A percentile compares a stretch with the other conserved stretches of the same genome.
Conservation (phyloP, 2,797 vertebrate species). For the Alca torda region DNA sequence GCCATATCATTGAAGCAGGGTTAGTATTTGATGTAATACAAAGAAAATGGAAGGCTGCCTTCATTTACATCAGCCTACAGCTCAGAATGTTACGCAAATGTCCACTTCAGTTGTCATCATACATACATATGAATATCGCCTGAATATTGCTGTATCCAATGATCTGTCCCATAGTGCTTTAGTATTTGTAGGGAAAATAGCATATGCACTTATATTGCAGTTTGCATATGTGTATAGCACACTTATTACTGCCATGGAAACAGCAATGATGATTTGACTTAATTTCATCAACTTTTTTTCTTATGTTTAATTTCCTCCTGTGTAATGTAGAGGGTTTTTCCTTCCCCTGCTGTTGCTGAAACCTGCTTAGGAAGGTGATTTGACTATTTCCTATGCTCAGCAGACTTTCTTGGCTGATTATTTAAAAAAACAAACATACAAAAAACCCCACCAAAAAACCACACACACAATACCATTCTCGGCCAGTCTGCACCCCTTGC, state of each 20-base stretch:
- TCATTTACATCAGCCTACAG: background rate
- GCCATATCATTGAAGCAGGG: background rate
- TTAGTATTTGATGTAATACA: background rate
- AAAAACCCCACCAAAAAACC: background rate
- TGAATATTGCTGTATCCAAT: background rate
- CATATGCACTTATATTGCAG: background rate
- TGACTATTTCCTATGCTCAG: background rate
- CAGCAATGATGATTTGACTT: background rate
- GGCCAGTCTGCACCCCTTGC: background rate
- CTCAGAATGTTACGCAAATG: background rate
- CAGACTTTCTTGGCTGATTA: background rate
- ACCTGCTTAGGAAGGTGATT: background rate
- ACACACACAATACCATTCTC: background rate
- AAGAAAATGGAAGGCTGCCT: background rate
- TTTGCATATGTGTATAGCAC: background rate
- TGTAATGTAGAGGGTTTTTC: background rate
- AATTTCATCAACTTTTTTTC: background rate
- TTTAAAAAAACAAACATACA: background rate
- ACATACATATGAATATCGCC: fast-evolving
- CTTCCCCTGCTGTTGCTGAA: background rate
- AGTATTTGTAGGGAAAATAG: background rate
- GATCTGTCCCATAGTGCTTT: background rate
- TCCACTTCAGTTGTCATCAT: background rate
- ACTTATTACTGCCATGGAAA: background rate
- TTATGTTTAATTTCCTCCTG: background rate